Conservation (phyloP, 2,797 vertebrate genomes). For the Notolepis coatsorum region DNA sequence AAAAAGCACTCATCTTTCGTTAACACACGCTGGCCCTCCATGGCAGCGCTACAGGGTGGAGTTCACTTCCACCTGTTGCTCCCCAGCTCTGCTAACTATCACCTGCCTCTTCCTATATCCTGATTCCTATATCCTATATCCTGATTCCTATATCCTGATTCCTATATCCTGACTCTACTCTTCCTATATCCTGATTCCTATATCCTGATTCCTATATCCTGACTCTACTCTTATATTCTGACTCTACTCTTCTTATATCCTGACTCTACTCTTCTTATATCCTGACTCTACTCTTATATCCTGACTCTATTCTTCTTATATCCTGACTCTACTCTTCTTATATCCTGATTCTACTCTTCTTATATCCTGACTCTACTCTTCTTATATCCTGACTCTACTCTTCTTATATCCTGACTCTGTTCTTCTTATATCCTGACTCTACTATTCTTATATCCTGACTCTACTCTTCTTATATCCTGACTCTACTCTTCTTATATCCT, state of each 20-base stretch:
- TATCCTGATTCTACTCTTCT: too few relatives aligned
- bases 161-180: too few relatives aligned
- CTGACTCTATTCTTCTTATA: neutral
- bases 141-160: slow-evolving; percentile 8
- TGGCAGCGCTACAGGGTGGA: slow-evolving; percentile 17
- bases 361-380: too few relatives aligned
- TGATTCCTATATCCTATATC: neutral
- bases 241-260: neutral
- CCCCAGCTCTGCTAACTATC: slow-evolving; percentile 23
- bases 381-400: neutral
- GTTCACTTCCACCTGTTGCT: slow-evolving; percentile 60
- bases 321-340: too few relatives aligned
- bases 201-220: too few relatives aligned
- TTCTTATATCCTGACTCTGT: slow-evolving; percentile 12
- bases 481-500: too few relatives aligned
- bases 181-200: neutral
- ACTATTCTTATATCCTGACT: slow-evolving; percentile 10
- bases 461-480: neutral
- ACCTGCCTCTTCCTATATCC: slow-evolving; percentile 13
- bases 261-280: neutral
- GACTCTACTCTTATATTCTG: slow-evolving; percentile 10
- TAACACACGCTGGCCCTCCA: slow-evolving; percentile 21
- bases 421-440: neutral
- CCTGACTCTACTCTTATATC: neutral
- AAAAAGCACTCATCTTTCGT: slow-evolving; percentile 42